Base-by-base conservation (phyloP, 2,113 vertebrate genomes). In the Aptenodytes forsteri region DNA sequence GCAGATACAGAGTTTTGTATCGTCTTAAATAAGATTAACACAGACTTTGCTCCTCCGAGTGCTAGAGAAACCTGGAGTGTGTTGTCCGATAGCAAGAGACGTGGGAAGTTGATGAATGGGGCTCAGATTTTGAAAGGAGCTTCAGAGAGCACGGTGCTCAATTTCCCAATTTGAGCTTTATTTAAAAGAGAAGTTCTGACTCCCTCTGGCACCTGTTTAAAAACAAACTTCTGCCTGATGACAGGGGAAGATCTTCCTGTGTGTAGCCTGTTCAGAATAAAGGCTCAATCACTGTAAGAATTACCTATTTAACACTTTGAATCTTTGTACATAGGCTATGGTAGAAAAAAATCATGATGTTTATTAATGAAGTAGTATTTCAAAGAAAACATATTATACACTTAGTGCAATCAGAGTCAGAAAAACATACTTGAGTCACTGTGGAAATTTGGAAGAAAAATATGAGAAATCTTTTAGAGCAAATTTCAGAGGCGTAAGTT, bases 351-450 rank as follows among this genome's bases (percentile, higher is more conserved):
- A 13, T 3, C 1, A 13, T 26, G 2, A 94, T 87, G 61, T 75
- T 94, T 94, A 81, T 94, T 95, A 81, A 83, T 90, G 92, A 90
- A 87, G n/a, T 46, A 46, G 36, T 70, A 55, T 89, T 80, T 93
- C 17, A 87, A 72, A 92, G 47, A 71, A 91, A 77, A 27, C 5
- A 3, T 42, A 13, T 27, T 49, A 34, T 36, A 38, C 0, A 1
- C 27, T 56, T 73, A 55, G 40, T 84, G 52, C 34, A 83, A 6
- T 85, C 66, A 67, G 50, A 59, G 26, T 40, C 38, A 93, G 81
- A 59, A 94, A 94, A 79, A 46, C 44, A 23, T 82, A 26, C 44
- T 70, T 78, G 47, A 65, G 50, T 89, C 27, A 6, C 38, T 87
- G 8, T 27, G 56, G 77, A 91, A 59, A 87, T 75, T 34, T 42